Percentiles rank a stretch among this genome's conserved stretches.
These are phyloP conservation scores for Trissoscelio sp. DNA, from an alignment of 2,888 invertebrate genomes.

Conservation along the genomic window DNA sequence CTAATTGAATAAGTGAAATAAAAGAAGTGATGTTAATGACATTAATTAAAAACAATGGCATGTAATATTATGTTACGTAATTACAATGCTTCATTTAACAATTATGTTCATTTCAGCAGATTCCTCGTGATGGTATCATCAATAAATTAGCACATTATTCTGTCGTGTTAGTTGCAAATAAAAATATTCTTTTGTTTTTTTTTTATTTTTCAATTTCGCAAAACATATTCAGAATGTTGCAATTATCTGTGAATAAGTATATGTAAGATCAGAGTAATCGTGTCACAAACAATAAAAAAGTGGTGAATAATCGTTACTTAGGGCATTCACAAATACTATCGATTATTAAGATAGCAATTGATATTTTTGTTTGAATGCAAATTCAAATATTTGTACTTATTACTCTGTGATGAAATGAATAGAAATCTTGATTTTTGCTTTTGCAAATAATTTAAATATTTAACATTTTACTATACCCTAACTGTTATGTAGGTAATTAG, in stretches of 20 bases:
- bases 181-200: conserved; percentile 1
- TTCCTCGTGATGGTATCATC: conserved; percentile 4
- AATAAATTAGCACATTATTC: conserved; percentile 1
- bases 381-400: not conserved
- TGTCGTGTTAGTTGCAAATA: not conserved
- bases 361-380: not conserved
- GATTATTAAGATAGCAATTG: conserved; percentile 37
- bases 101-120: conserved; percentile 19
- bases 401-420: not conserved
- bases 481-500: too few species aligned
- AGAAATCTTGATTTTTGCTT: too few species aligned
- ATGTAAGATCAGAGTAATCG: conserved; percentile 9
- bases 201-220: conserved; percentile 4
- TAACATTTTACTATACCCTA: too few species aligned
- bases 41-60: conserved; percentile 11
- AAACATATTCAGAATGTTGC: not conserved
- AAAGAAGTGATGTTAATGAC: conserved; percentile 18
- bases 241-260: not conserved
- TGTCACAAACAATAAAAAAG: conserved; percentile 25
- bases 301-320: conserved; percentile 28
- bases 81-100: not conserved
- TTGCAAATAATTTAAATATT: too few species aligned
- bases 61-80: conserved; percentile 11
- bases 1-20: conserved; percentile 33
- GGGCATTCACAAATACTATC: conserved; percentile 36